Evolutionary conservation across 2,797 vertebrate species (phyloP), one percentile per base, ranked within the genome.

Genomic region (Fringilla coelebs): DNA sequence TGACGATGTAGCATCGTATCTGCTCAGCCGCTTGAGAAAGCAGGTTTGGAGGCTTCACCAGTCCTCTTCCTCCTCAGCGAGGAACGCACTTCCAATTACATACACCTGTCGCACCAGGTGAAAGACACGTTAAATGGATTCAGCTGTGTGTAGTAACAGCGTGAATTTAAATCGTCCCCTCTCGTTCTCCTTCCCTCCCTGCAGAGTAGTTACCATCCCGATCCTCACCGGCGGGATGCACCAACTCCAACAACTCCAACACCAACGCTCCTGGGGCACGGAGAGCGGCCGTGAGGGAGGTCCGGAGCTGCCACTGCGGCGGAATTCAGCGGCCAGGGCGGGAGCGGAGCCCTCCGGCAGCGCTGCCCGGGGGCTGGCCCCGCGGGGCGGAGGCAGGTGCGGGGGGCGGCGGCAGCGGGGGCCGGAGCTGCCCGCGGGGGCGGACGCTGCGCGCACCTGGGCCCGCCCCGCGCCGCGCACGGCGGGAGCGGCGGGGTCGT

Each of bases 391-490:
- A 15, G 32, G 32, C 17, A 66, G 66, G 85, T 48, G 45, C 45
- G 45, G 65, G 65, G 65, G 68, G 43, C 38, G 72, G 43, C 26
- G 76, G 86, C 63, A 11, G 62, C 8, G 36, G 46, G 38, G 18
- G 31, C 70, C 38, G 40, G 88, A 83, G 96, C 91, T 90, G 94
- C 80, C 73, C n/a, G 58, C 96, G 49, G 79, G 79, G 77, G 55
- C 65, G 84, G 75, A 70, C 13, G 0, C 89, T 62, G 75, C 58
- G 75, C 57, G 72, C 81, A 89, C 88, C 91, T 89, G 95, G 94
- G 85, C 75, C 92, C 92, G 89, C 92, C 92, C 83, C 88, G 46
- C 49, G 54, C 58, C 34, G 65, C 62, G 22, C 67, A 68, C 41
- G 74, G 61, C 12, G 12, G 21, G 20, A 25, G 60, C 49, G 61